phyloP scores from a whole-genome alignment of 2,113 vertebrate species.

The pig (Sus scrofa) region DNA sequence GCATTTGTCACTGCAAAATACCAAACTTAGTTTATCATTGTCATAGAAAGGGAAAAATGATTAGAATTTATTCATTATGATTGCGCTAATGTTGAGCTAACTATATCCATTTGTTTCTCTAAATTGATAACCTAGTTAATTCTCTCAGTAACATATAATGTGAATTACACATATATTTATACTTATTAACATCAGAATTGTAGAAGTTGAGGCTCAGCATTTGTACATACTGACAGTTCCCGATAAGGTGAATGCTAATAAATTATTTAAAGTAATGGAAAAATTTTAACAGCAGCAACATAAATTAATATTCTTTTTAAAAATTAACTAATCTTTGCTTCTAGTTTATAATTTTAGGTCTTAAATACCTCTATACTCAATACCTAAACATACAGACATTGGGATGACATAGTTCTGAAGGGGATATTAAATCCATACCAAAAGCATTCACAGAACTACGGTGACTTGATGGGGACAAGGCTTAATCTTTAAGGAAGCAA shows the following conservation, averaged over 20 bases:
- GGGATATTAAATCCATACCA: not conserved
- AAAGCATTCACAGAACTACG: not conserved
- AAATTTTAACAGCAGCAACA: not conserved
- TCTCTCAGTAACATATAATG: not conserved
- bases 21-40: not conserved
- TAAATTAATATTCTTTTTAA: conserved; percentile 15
- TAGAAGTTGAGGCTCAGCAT: not conserved
- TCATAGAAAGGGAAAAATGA: not conserved
- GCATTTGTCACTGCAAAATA: conserved; percentile 13
- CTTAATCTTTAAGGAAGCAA: conserved; percentile 74
- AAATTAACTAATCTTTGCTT: not conserved
- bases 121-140: not conserved
- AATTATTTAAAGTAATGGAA: conserved; percentile 39
- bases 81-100: not conserved
- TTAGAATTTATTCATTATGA: not conserved
- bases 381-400: not conserved
- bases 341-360: not conserved
- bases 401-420: not conserved
- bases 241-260: not conserved
- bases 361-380: not conserved
- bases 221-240: not conserved
- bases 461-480: not conserved
- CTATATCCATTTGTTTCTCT: not conserved
- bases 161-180: not conserved
- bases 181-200: not conserved